These are phyloP conservation scores for Autographa gamma DNA, from an alignment of 2,888 invertebrate species.

Conservation along the genomic window DNA sequence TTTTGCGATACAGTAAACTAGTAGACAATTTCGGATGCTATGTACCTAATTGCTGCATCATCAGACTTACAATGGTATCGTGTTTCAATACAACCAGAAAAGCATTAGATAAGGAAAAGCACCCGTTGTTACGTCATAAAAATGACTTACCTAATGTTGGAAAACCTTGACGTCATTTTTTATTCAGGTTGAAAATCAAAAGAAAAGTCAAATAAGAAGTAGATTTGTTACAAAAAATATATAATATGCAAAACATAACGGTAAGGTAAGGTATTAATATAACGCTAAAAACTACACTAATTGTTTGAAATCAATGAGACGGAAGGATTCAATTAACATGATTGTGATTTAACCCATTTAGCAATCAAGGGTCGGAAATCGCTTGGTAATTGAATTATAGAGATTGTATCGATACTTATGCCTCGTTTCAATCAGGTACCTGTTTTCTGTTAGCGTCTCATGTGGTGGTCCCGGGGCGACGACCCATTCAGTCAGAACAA, in stretches of 20 bases:
- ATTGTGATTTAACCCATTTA: neutral
- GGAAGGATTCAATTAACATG: neutral
- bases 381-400: conserved; percentile 14
- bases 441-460: conserved; percentile 52
- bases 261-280: neutral
- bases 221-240: too few relatives aligned
- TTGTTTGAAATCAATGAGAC: neutral
- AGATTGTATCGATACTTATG: conserved; percentile 29
- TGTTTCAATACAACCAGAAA: neutral
- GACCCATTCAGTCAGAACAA: conserved; percentile 71
- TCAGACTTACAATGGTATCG: neutral
- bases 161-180: neutral
- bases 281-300: neutral
- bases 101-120: neutral
- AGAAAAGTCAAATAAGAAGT: neutral
- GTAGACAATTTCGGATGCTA: neutral
- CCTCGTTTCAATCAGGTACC: conserved; percentile 46
- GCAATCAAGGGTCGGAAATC: neutral
- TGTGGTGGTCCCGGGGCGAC: conserved; percentile 62
- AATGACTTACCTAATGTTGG: neutral
- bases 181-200: neutral
- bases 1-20: too few relatives aligned
- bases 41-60: neutral
- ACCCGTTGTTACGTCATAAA: neutral
- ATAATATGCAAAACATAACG: neutral